Evolutionary conservation across 2,797 vertebrate species (phyloP).

Genomic region (Mormyrus hasselquistii): DNA sequence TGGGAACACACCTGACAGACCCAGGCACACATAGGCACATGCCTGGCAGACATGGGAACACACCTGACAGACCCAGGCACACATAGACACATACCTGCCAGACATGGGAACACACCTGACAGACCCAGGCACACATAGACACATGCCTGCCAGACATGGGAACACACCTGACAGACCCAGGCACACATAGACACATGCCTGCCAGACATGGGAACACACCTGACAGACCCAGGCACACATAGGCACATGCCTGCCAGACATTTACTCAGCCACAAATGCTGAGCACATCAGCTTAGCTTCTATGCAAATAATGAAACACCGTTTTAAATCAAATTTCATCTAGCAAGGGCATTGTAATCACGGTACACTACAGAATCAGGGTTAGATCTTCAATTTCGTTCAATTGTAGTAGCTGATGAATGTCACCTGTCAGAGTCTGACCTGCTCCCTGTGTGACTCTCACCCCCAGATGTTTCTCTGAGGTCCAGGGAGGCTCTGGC

Average conservation of each 20-base stretch:
- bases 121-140: background rate
- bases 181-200: background rate
- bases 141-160: slow-evolving; percentile 33
- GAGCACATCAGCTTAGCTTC: background rate
- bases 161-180: background rate
- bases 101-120: background rate
- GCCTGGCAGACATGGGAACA: slow-evolving; percentile 29
- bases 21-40: background rate
- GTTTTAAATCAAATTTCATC: background rate
- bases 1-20: background rate
- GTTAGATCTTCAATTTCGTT: background rate
- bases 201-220: background rate
- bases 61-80: background rate
- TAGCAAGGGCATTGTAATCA: background rate
- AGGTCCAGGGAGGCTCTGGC: slow-evolving; percentile 66
- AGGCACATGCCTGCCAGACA: background rate
- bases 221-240: background rate
- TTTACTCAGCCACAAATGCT: background rate
- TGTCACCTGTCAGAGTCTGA: slow-evolving; percentile 8
- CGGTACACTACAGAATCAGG: background rate
- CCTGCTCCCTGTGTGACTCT: slow-evolving; percentile 10
- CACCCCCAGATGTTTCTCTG: slow-evolving; percentile 65
- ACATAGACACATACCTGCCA: background rate
- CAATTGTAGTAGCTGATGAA: background rate
- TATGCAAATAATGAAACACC: background rate